A percentile compares a stretch with the other conserved stretches of the same genome.
Conservation (phyloP, 2,797 vertebrate genomes). For the Rhadinocentrus ornatus region DNA sequence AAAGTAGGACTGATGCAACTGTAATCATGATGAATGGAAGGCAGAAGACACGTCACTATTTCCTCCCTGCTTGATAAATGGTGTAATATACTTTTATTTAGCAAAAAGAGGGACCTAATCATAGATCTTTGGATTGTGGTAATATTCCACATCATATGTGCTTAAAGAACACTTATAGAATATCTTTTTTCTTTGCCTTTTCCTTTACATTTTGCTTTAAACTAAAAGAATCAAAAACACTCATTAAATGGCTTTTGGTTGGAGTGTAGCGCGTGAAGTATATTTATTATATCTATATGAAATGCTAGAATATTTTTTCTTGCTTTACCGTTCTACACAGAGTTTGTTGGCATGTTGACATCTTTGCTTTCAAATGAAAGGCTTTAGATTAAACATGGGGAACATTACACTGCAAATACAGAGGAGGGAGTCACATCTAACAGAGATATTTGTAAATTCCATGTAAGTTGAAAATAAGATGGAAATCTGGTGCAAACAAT, state of each 20-base stretch:
- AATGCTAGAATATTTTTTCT: too few species aligned
- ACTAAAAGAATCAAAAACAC: not conserved
- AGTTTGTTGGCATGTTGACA: not conserved
- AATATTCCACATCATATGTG: constrained; percentile 76
- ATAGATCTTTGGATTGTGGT: constrained; percentile 77
- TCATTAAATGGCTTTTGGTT: not conserved
- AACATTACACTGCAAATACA: not conserved
- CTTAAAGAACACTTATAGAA: constrained; percentile 71
- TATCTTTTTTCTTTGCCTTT: constrained; percentile 39
- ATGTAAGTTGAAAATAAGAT: too few species aligned
- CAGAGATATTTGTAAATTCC: not conserved
- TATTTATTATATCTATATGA: not conserved
- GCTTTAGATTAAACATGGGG: not conserved
- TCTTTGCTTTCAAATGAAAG: not conserved
- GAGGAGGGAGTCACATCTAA: not conserved
- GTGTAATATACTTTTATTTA: constrained; percentile 86
- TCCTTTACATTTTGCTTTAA: constrained; percentile 2
- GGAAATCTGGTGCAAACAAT: not conserved
- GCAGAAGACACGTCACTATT: constrained; percentile 75
- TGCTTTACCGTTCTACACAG: too few species aligned
- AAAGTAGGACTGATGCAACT: constrained; percentile 80
- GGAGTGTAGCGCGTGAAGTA: not conserved
- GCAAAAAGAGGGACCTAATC: constrained; percentile 76
- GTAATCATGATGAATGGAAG: constrained; percentile 86
- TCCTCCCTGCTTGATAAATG: constrained; percentile 82